Evolutionary conservation across 2,113 vertebrate species (phyloP).

Genomic region (Neomonachus schauinslandi): DNA sequence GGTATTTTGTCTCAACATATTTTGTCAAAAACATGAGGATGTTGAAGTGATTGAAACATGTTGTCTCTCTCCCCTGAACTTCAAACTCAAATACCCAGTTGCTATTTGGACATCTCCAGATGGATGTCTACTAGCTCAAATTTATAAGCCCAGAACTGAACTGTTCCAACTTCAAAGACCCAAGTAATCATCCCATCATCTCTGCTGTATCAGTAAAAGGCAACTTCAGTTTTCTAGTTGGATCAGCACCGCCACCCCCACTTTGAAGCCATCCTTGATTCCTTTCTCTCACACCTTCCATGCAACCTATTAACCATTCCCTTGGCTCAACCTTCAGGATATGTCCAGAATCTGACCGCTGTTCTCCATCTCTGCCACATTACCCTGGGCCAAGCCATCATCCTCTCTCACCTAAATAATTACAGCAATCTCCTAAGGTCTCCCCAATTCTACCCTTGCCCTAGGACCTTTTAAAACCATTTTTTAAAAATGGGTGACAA

Average conservation of each 20-base stretch:
- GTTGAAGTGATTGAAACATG: background rate
- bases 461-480: background rate
- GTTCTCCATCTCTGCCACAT: background rate
- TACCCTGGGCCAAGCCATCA: background rate
- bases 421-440: background rate
- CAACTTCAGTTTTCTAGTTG: background rate
- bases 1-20: slow-evolving; percentile 23
- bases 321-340: background rate
- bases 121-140: background rate
- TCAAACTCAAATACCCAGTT: background rate
- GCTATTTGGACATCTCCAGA: background rate
- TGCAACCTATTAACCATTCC: background rate
- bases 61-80: background rate
- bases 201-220: background rate
- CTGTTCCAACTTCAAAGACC: background rate
- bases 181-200: background rate
- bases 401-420: background rate
- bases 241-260: background rate
- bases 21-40: background rate
- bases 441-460: background rate
- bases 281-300: background rate
- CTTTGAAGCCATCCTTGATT: background rate
- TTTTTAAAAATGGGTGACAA: background rate
- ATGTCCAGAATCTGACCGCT: background rate
- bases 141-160: background rate